Conservation (phyloP, 1,140 invertebrate genomes). For the Idris sp. region DNA sequence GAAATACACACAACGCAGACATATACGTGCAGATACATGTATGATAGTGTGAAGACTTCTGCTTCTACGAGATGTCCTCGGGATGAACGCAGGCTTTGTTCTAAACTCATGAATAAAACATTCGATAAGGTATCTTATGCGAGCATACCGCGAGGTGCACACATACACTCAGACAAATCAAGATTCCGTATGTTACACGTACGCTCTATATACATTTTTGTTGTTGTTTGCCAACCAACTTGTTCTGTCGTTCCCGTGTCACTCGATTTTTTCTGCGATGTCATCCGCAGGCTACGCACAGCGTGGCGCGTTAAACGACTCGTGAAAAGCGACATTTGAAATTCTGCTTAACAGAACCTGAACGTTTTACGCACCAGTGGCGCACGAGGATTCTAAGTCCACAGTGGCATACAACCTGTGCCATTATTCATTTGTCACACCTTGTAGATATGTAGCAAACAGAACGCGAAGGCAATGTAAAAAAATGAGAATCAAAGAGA, state of each 20-base stretch:
- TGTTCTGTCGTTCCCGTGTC: constrained; percentile 55
- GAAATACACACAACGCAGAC: too few species aligned
- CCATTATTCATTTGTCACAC: constrained; percentile 63
- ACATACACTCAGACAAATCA: constrained; percentile 14
- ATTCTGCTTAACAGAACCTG: constrained; percentile 57
- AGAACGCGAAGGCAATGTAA: constrained; percentile 29
- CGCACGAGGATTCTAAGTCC: constrained; percentile 52
- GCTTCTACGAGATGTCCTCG: constrained; percentile 73
- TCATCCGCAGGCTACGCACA: constrained; percentile 58
- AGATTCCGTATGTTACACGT: constrained; percentile 30
- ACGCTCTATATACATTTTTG: constrained; percentile 48
- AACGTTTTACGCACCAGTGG: constrained; percentile 59
- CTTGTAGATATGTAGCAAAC: constrained; percentile 48
- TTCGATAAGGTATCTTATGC: constrained; percentile 76
- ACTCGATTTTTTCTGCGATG: constrained; percentile 62
- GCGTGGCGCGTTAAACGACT: constrained; percentile 59
- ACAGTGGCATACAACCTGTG: constrained; percentile 55
- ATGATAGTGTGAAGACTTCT: constrained; percentile 38
- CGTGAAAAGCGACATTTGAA: constrained; percentile 61
- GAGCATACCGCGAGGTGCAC: constrained; percentile 51
- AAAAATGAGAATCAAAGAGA: too few species aligned
- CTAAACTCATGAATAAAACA: constrained; percentile 78
- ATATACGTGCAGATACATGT: constrained; percentile 3
- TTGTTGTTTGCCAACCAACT: constrained; percentile 41
- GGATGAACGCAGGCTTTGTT: constrained; percentile 77